Percentiles rank a stretch among this genome's conserved stretches.
Conservation (phyloP, 30 jellyfish, hydroid and myxozoan genomes). For the Sanderia malayensis region DNA sequence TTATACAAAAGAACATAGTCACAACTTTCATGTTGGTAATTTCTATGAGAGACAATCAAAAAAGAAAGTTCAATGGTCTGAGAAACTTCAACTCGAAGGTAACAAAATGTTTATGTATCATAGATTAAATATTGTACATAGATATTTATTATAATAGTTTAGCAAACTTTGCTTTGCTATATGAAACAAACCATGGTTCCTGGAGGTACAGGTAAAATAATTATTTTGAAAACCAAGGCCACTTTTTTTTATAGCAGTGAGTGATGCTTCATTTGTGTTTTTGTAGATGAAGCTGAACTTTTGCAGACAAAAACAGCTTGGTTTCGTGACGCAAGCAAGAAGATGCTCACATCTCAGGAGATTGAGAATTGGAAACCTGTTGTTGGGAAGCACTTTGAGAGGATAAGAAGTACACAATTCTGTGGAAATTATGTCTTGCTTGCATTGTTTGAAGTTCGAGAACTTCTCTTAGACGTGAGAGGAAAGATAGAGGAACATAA, state of each 20-base stretch:
- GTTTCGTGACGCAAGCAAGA: neutral
- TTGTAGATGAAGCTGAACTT: neutral
- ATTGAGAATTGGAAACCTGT: conserved; percentile 35
- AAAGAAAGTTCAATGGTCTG: conserved; percentile 20
- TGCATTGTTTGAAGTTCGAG: conserved; percentile 45
- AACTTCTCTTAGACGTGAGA: neutral
- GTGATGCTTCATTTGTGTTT: too few relatives aligned
- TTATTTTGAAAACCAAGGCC: too few relatives aligned
- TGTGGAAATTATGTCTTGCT: conserved; percentile 25
- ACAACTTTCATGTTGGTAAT: conserved; percentile 40
- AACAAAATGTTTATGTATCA: too few relatives aligned
- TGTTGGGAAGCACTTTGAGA: conserved; percentile 22
- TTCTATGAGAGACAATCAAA: conserved; percentile 32
- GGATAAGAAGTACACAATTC: conserved; percentile 29
- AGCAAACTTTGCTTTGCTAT: too few relatives aligned
- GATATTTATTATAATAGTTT: too few relatives aligned
- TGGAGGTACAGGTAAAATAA: too few relatives aligned
- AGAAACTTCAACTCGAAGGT: conserved; percentile 18
- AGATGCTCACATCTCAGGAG: conserved; percentile 9
- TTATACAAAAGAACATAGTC: conserved; percentile 40
- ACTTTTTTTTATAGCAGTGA: too few relatives aligned
- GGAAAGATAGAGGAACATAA: neutral
- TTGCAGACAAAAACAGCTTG: neutral
- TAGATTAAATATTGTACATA: too few relatives aligned
- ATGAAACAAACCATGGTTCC: too few relatives aligned